Conservation (phyloP, 2,888 invertebrate species). For the Leptinotarsa peninsularis region DNA sequence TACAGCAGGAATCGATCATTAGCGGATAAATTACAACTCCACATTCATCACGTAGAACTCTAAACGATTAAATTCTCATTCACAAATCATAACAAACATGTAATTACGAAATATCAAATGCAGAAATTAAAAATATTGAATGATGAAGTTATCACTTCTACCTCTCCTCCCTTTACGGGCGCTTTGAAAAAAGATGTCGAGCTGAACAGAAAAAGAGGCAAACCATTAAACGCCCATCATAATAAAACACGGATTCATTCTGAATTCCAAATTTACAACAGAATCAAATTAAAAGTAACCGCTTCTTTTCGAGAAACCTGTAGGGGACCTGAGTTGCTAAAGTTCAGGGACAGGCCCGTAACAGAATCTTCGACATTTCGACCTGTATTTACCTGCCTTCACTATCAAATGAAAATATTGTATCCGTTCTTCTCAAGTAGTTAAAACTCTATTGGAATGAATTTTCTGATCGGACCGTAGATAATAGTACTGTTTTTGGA, state of each 20-base stretch:
- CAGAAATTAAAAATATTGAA: conserved; percentile 20
- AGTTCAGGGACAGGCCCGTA: conserved; percentile 38
- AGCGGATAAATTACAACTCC: background rate
- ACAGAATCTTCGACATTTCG: conserved; percentile 14
- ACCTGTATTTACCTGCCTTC: too few species aligned
- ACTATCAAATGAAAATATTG: too few species aligned
- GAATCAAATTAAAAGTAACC: conserved; percentile 42
- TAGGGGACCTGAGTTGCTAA: conserved; percentile 33
- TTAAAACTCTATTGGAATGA: too few species aligned
- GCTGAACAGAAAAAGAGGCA: conserved; percentile 24
- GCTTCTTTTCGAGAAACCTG: conserved; percentile 40
- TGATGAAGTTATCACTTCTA: conserved; percentile 33
- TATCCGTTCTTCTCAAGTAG: too few species aligned
- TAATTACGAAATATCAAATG: conserved; percentile 13
- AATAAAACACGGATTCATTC: conserved; percentile 42
- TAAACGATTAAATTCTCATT: conserved; percentile 9
- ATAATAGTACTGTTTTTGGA: too few species aligned
- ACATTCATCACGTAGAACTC: background rate
- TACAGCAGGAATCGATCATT: too few species aligned
- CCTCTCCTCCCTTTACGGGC: conserved; percentile 19
- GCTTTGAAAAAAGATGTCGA: conserved; percentile 27
- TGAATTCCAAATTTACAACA: conserved; percentile 44
- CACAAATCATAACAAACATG: conserved; percentile 4
- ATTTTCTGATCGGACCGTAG: too few species aligned
- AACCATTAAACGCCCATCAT: conserved; percentile 40